Base-by-base conservation (phyloP, 2,888 invertebrate species). In the Nomada ruficornis region DNA sequence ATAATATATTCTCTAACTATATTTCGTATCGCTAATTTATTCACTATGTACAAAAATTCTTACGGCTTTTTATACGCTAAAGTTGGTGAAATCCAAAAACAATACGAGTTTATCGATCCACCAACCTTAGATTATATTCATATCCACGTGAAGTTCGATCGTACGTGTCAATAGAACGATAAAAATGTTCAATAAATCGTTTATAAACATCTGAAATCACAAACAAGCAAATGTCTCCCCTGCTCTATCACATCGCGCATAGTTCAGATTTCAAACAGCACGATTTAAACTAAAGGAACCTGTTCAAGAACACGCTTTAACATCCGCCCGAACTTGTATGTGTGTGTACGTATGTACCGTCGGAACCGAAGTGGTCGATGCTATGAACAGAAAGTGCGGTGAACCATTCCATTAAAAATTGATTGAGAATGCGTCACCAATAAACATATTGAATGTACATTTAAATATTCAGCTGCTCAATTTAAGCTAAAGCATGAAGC, bases 21-120 rank as follows among this genome's bases (percentile, higher is more conserved):
- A 42, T 73, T 62, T 74, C 44, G 36, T 85, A 80, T 73, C 63
- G 15, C 79, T 77, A 85, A 47, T 55, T 83, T 82, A 79, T 79
- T 78, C 72, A 69, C 54, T 87, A 84, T 82, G 73, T 87, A 87
- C 86, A 87, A 86, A 82, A 80, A 13, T 79, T 68, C 20, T 59
- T 63, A 60, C 54, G 74, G 23, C 63, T 50, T 47, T 44, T 65
- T 72, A 79, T 62, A 74, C 13, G 50, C 70, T 68, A 74, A 75
- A 80, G 60, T 68, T 77, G 74, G 60, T 71, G 50, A 47, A 59
- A 55, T 80, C 54, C 67, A 63, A 57, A 26, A 47, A 68, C 60
- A 57, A 59, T 81, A 65, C 62, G 11, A 1, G 11, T 4, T 47
- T 60, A 29, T 44, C 57, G 76, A 60, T 78, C 60, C 77, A 64